phyloP scores from a whole-genome alignment of 2,797 vertebrate species.

The Fratercula arctica region DNA sequence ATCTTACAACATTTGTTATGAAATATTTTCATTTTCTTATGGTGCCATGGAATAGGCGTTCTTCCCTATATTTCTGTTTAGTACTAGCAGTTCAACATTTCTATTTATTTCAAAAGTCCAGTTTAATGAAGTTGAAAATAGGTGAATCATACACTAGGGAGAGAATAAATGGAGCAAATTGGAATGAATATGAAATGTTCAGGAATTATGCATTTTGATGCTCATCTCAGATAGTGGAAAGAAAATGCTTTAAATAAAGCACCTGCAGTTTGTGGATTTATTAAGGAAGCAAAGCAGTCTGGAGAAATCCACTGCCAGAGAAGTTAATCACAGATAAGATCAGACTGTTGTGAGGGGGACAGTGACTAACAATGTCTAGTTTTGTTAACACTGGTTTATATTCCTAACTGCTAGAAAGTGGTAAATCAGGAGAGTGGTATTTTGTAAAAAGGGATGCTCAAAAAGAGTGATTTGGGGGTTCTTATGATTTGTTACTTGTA shows the following conservation, averaged over 20 bases:
- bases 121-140: background rate
- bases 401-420: background rate
- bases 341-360: background rate
- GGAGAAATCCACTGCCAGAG: background rate
- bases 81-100: background rate
- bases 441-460: background rate
- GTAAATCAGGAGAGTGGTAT: background rate
- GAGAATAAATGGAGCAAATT: background rate
- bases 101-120: background rate
- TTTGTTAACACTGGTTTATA: background rate
- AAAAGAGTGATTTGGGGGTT: background rate
- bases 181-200: background rate
- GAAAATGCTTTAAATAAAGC: background rate
- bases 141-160: background rate
- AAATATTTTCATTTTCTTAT: background rate
- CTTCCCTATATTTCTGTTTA: background rate
- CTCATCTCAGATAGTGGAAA: background rate
- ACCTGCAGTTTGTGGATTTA: background rate
- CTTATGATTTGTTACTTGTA: background rate
- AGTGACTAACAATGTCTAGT: background rate
- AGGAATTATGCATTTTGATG: background rate
- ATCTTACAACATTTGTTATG: background rate
- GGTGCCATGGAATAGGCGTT: background rate
- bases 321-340: background rate
- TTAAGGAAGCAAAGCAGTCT: background rate